These are phyloP conservation scores for Strigamia crassipes DNA, from an alignment of 2,888 invertebrate genomes.

Conservation along the genomic window DNA sequence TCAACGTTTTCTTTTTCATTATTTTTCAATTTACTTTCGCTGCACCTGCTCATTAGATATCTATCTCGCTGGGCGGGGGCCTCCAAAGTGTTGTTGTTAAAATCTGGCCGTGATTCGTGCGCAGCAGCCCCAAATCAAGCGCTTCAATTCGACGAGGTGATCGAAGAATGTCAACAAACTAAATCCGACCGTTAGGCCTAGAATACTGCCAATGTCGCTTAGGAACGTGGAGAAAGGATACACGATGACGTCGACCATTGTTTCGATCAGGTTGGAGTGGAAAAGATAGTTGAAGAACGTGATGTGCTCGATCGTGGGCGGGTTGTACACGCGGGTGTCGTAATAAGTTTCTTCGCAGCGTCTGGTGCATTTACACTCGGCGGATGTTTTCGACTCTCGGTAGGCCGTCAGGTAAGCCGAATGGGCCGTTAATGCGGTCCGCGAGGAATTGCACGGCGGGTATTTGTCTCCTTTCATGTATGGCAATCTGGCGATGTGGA, in stretches of 20 bases:
- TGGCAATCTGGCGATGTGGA: neutral
- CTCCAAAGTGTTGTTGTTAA: too few relatives aligned
- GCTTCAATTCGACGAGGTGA: neutral
- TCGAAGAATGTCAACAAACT: neutral
- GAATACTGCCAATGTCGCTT: neutral
- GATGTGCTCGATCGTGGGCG: neutral
- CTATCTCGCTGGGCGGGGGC: too few relatives aligned
- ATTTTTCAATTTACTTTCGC: too few relatives aligned
- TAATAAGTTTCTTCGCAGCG: neutral
- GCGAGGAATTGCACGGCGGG: neutral
- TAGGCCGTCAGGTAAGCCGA: neutral
- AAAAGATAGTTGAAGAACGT: neutral
- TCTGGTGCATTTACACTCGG: neutral
- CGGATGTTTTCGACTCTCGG: neutral
- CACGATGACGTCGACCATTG: neutral
- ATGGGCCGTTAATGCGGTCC: neutral
- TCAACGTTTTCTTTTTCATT: too few relatives aligned
- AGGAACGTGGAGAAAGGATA: neutral
- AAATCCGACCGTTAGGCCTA: neutral
- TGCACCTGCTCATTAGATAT: too few relatives aligned
- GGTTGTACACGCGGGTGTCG: neutral
- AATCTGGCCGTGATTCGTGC: too few relatives aligned
- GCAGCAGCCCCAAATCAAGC: too few relatives aligned
- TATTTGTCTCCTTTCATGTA: neutral
- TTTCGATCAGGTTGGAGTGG: neutral